phyloP scores from a whole-genome alignment of 2,113 vertebrate species.

The Montifringilla adamsi region DNA sequence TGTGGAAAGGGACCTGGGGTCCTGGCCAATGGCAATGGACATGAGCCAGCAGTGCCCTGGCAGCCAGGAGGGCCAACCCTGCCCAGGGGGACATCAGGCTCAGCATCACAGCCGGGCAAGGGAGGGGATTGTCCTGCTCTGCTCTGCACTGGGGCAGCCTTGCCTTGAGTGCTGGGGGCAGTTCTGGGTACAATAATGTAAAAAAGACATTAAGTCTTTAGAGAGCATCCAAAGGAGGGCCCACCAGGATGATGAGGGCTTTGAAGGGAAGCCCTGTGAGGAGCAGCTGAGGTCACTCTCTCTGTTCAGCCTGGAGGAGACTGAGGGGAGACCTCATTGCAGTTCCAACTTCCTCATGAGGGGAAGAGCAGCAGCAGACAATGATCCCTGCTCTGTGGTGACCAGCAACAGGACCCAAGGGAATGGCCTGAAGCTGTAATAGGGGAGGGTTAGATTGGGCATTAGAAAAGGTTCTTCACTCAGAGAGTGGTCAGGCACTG shows the following conservation, averaged over 20 bases:
- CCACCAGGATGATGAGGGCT: neutral
- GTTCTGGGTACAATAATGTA: neutral
- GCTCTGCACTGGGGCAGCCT: rapidly evolving
- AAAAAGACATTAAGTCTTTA: neutral
- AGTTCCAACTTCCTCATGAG: rapidly evolving
- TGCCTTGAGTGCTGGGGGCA: rapidly evolving
- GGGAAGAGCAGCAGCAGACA: neutral
- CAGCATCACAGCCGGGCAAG: rapidly evolving
- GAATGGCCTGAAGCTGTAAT: too few species aligned
- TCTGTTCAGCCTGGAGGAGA: neutral
- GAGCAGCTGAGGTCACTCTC: too few species aligned
- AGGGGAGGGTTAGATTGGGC: neutral
- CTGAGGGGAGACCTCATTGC: neutral
- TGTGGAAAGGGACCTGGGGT: neutral
- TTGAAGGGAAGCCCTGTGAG: neutral
- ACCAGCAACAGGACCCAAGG: neutral
- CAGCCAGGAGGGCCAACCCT: rapidly evolving
- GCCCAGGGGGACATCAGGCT: rapidly evolving
- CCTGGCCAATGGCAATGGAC: rapidly evolving
- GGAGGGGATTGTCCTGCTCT: neutral
- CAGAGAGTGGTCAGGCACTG: neutral
- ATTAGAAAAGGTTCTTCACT: neutral
- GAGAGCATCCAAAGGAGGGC: neutral
- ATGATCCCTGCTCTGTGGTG: too few species aligned
- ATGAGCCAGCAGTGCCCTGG: neutral